Evolutionary conservation across 2,888 invertebrate genomes (phyloP).

Genomic region (Coenonympha arcania): DNA sequence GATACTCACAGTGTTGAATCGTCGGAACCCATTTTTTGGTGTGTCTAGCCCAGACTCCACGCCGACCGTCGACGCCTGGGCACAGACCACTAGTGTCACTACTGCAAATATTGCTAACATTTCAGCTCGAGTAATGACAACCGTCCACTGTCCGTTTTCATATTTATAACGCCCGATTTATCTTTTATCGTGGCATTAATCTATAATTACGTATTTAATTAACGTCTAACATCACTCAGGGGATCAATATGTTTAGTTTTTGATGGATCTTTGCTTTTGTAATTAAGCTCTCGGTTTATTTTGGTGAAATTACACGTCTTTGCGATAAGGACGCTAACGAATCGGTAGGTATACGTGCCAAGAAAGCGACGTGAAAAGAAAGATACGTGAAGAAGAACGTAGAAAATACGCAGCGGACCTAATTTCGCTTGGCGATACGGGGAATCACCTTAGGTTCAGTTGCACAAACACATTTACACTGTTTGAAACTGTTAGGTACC

Average conservation of each 20-base stretch:
- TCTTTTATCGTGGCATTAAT: slow-evolving; percentile 23
- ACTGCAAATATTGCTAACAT: slow-evolving; percentile 20
- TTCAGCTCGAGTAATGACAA: slow-evolving; percentile 17
- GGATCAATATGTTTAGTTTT: neutral
- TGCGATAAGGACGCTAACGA: too few relatives aligned
- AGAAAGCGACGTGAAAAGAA: too few relatives aligned
- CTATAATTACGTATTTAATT: neutral
- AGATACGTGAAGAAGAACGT: too few relatives aligned
- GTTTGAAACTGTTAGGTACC: too few relatives aligned
- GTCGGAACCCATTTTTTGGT: neutral
- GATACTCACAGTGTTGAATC: slow-evolving; percentile 16
- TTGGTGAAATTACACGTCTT: too few relatives aligned
- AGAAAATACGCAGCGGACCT: too few relatives aligned
- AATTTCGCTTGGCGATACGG: too few relatives aligned
- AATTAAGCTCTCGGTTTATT: too few relatives aligned
- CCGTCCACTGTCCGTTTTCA: slow-evolving; percentile 4
- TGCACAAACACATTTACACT: too few relatives aligned
- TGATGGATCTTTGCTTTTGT: neutral
- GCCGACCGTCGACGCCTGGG: slow-evolving; percentile 8
- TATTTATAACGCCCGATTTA: slow-evolving; percentile 17
- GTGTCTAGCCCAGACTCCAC: slow-evolving; percentile 4
- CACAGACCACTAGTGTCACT: slow-evolving; percentile 16
- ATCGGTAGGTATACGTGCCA: too few relatives aligned
- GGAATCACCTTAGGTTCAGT: too few relatives aligned
- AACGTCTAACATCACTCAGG: neutral